Evolutionary conservation across 2,113 vertebrate species (phyloP).

Genomic region (Lathamus discolor): DNA sequence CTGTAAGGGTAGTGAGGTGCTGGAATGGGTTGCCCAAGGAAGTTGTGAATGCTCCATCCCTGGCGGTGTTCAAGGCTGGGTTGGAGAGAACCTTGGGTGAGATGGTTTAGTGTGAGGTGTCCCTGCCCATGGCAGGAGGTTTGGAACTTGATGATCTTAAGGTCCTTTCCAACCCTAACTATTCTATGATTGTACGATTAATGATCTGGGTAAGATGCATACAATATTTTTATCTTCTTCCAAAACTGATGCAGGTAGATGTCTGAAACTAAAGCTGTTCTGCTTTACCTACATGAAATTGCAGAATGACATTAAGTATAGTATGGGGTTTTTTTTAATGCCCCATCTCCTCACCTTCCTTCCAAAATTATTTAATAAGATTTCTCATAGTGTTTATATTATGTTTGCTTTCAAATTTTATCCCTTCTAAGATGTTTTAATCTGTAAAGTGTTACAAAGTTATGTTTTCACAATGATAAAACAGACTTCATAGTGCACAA

Average conservation of each 20-base stretch:
- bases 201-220: background rate
- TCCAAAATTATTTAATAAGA: background rate
- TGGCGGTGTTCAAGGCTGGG: too few species aligned
- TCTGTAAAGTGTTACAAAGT: background rate
- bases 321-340: background rate
- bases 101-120: too few species aligned
- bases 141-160: too few species aligned
- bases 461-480: background rate
- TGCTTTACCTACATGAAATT: background rate
- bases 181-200: too few species aligned
- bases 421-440: background rate
- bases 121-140: too few species aligned
- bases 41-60: too few species aligned
- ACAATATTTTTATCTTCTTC: background rate
- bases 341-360: background rate
- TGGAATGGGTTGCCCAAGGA: too few species aligned
- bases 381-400: background rate
- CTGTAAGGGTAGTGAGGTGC: too few species aligned
- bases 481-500: background rate
- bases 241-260: background rate
- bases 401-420: background rate
- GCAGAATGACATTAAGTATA: background rate
- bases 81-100: too few species aligned
- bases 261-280: background rate
- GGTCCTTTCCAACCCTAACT: too few species aligned